phyloP scores from a whole-genome alignment of 2,797 vertebrate species.

The Buphagus erythrorhynchus region DNA sequence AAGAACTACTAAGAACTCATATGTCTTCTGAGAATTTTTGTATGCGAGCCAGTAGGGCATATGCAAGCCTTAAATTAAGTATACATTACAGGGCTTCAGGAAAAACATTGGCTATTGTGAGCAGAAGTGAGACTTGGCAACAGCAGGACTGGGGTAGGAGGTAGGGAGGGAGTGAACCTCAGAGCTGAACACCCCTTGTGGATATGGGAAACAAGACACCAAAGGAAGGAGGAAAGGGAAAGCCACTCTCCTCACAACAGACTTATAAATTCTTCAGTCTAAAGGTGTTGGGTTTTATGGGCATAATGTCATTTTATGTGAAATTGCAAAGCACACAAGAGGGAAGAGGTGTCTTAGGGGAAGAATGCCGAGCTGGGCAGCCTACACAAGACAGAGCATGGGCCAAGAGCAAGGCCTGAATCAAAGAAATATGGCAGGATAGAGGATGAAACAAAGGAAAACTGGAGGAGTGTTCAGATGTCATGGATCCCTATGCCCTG shows the following conservation, averaged over 20 bases:
- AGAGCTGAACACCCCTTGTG: fast-evolving
- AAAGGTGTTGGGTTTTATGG: background rate
- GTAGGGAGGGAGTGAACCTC: background rate
- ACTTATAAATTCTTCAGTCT: background rate
- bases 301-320: background rate
- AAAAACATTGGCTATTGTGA: background rate
- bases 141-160: background rate
- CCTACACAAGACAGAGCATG: background rate
- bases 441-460: background rate
- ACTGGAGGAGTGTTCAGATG: background rate
- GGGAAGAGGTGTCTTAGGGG: background rate
- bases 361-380: background rate
- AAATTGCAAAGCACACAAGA: background rate
- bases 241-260: background rate
- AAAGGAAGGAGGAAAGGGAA: background rate
- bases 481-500: background rate
- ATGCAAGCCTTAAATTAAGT: background rate
- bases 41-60: background rate
- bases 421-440: background rate
- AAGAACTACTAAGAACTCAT: background rate
- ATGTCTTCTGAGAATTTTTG: background rate
- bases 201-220: background rate
- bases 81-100: background rate
- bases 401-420: background rate
- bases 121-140: background rate